Base-by-base conservation (phyloP, 2,113 vertebrate genomes). In the Climacteris rufus region DNA sequence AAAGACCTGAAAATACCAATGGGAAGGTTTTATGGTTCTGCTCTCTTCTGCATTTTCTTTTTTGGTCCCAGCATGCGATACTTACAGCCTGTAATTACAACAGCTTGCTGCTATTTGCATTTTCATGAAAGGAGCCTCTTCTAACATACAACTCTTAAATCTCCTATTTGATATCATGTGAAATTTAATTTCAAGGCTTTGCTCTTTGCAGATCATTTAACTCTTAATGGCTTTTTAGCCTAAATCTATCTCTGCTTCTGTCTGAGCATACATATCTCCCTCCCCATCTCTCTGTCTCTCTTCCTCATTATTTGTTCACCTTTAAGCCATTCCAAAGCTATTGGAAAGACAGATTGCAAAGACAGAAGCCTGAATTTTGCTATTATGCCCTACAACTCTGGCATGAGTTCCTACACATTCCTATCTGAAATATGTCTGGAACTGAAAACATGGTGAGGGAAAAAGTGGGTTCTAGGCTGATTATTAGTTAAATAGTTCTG, bases 321-420 rank as follows among this genome's bases (percentile, higher is more conserved):
- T 95, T 95, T 94, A 93, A 96, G 69, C 60, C 56, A 65, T 92
- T 95, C 80, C 76, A 93, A 93, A 94, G 28, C 83, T 75, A 63
- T 89, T 93, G 83, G 13, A 95, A 95, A 95, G 88, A 94, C 79
- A 92, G 84, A 96, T 92, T 95, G 87, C 88, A 94, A 94, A 90
- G 92, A 75, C 86, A 90, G 94, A 96, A 89, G 80, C 78, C 76
- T 81, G 71, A 81, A 59, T 97, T 95, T 90, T 88, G 66, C 87
- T 70, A 27, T 80, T 91, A 61, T 59, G 44, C 65, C 90, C 79
- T 70, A 49, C 66, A 90, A 74, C 23, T 86, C 42, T 95, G 92
- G 93, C 78, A 85, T 25, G 56, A 86, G n/a, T 81, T 87, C 40
- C 54, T 74, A 71, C 68, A 70, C 25, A 69, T 68, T 94, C 47